Evolutionary conservation across 2,113 vertebrate species (phyloP).

Genomic region (Nettapus auritus): DNA sequence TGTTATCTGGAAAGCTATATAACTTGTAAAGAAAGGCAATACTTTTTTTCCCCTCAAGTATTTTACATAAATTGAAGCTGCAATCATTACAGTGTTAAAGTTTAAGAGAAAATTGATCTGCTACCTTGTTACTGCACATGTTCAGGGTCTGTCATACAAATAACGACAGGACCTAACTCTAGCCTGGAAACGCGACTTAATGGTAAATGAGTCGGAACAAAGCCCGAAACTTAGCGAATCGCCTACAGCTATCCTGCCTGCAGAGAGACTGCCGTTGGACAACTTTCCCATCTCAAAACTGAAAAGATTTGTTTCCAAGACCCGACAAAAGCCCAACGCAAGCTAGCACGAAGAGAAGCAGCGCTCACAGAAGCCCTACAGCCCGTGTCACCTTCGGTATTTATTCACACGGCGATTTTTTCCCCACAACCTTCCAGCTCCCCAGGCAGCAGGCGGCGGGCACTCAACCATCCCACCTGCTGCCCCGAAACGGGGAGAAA

Average conservation of each 20-base stretch:
- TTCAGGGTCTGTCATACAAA: background rate
- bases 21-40: background rate
- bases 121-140: background rate
- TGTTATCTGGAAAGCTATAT: fast-evolving
- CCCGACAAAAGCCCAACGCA: background rate
- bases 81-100: background rate
- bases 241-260: fast-evolving
- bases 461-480: fast-evolving
- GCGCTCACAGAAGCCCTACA: fast-evolving
- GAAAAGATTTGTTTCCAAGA: background rate
- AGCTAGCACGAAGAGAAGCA: background rate
- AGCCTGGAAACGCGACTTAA: background rate
- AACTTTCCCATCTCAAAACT: background rate
- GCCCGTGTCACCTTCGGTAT: background rate
- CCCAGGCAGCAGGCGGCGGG: fast-evolving
- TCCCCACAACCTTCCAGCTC: too few species aligned
- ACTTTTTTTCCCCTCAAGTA: background rate
- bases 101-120: background rate
- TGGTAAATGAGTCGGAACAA: background rate
- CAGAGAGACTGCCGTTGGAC: background rate
- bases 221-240: background rate
- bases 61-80: background rate
- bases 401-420: too few species aligned
- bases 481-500: fast-evolving
- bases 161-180: background rate